Percentiles rank a stretch among this genome's conserved stretches.
Evolutionary conservation across 2,113 vertebrate species (phyloP).

Genomic region (Oryzias woworae): DNA sequence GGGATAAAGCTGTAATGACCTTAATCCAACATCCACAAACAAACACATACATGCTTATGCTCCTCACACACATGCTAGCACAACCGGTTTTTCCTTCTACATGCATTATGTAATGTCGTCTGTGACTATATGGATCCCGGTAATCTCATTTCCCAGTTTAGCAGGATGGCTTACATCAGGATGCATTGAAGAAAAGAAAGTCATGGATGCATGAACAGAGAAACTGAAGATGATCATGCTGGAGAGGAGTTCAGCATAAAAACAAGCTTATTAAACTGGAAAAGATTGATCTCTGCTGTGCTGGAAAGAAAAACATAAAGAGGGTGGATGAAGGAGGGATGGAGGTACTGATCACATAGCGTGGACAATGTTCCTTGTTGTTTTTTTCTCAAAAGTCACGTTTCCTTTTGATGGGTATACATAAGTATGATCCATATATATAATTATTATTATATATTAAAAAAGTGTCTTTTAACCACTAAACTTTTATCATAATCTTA

Average conservation of each 20-base stretch:
- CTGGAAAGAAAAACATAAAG: constrained; percentile 12
- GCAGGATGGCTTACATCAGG: constrained; percentile 40
- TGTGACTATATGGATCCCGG: constrained; percentile 38
- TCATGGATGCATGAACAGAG: constrained; percentile 4
- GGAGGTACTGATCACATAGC: not conserved
- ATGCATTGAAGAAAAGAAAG: constrained; percentile 8
- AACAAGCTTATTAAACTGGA: constrained; percentile 25
- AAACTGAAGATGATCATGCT: constrained; percentile 9
- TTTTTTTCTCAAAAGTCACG: constrained; percentile 23
- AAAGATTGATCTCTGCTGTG: constrained; percentile 23
- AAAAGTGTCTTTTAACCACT: constrained; percentile 5
- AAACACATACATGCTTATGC: constrained; percentile 11
- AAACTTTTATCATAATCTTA: too few relatives aligned
- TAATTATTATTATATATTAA: too few relatives aligned
- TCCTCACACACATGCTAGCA: constrained; percentile 15
- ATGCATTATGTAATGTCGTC: constrained; percentile 50
- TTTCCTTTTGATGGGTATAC: constrained; percentile 26
- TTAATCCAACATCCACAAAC: constrained; percentile 52
- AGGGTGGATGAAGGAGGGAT: constrained; percentile 16
- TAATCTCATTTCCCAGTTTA: constrained; percentile 60
- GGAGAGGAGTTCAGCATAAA: constrained; percentile 25
- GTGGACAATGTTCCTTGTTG: constrained; percentile 8
- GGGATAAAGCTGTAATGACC: constrained; percentile 55
- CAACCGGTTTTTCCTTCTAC: constrained; percentile 37
- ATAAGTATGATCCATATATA: constrained; percentile 11